Evolutionary conservation across 2,888 invertebrate species (phyloP).

Genomic region (Corbicula japonica): DNA sequence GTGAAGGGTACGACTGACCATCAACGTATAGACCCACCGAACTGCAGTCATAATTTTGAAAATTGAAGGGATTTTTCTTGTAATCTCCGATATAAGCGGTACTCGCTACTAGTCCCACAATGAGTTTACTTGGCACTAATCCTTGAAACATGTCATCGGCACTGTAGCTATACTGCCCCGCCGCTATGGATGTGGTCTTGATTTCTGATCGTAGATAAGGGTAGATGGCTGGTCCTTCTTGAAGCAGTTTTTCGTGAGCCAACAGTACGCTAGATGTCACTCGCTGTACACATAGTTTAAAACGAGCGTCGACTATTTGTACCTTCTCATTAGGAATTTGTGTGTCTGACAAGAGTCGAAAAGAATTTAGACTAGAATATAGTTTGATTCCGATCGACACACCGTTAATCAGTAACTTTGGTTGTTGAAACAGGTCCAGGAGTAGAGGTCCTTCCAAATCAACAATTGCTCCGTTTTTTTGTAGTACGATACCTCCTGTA

Average conservation of each 20-base stretch:
- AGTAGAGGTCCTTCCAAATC: slow-evolving; percentile 51
- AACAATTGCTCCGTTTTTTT: slow-evolving; percentile 37
- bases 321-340: slow-evolving; percentile 23
- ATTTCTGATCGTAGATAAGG: slow-evolving; percentile 47
- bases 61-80: slow-evolving; percentile 48
- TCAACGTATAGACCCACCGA: slow-evolving; percentile 47
- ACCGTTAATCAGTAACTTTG: slow-evolving; percentile 48
- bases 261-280: slow-evolving; percentile 31
- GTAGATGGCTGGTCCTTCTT: slow-evolving; percentile 43
- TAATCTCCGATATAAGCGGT: slow-evolving; percentile 45
- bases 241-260: slow-evolving; percentile 41
- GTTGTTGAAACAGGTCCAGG: slow-evolving; percentile 51
- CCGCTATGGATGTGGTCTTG: slow-evolving; percentile 49
- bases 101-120: slow-evolving; percentile 42
- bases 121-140: slow-evolving; percentile 33
- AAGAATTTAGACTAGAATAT: slow-evolving; percentile 39
- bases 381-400: slow-evolving; percentile 52
- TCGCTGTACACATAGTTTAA: slow-evolving; percentile 54
- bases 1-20: slow-evolving; percentile 45
- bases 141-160: slow-evolving; percentile 47
- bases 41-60: slow-evolving; percentile 46
- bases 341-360: slow-evolving; percentile 42
- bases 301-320: slow-evolving; percentile 50
- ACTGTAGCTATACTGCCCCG: slow-evolving; percentile 47
- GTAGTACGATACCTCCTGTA: slow-evolving; percentile 26